These are phyloP conservation scores for Argyrosomus japonicus DNA, from an alignment of 2,113 vertebrate genomes.

Conservation along the genomic window DNA sequence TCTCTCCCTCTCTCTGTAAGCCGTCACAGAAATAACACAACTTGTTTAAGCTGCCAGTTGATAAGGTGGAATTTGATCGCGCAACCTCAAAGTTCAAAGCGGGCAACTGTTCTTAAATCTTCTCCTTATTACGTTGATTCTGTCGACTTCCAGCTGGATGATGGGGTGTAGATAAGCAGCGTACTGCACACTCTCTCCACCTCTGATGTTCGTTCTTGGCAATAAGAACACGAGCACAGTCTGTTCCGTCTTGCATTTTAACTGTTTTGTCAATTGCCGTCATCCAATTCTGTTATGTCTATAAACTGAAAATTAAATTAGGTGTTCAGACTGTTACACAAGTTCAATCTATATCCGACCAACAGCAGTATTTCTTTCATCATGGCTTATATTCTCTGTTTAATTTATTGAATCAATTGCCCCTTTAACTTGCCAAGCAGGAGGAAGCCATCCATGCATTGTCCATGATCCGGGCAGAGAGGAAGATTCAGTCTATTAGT, in stretches of 20 bases:
- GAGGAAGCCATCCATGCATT: slow-evolving; percentile 72
- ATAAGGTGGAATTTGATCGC: slow-evolving; percentile 73
- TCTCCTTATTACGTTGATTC: slow-evolving; percentile 57
- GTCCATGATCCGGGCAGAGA: slow-evolving; percentile 70
- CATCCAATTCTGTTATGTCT: slow-evolving; percentile 71
- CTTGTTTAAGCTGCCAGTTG: slow-evolving; percentile 68
- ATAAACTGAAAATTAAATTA: slow-evolving; percentile 78
- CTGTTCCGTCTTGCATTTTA: slow-evolving; percentile 73
- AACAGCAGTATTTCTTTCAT: slow-evolving; percentile 63
- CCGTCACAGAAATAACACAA: slow-evolving; percentile 66
- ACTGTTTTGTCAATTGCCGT: slow-evolving; percentile 69
- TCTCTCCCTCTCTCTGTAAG: slow-evolving; percentile 45
- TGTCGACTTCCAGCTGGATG: slow-evolving; percentile 69
- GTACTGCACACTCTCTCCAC: slow-evolving; percentile 25
- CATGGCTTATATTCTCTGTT: slow-evolving; percentile 69
- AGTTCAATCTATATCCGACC: slow-evolving; percentile 63
- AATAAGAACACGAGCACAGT: slow-evolving; percentile 37
- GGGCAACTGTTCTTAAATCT: slow-evolving; percentile 70
- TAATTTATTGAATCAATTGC: slow-evolving; percentile 76
- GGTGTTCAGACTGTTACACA: slow-evolving; percentile 69
- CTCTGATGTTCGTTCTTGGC: slow-evolving; percentile 55
- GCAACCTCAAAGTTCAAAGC: slow-evolving; percentile 72
- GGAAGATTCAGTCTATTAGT: slow-evolving; percentile 78
- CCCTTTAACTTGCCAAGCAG: slow-evolving; percentile 74
- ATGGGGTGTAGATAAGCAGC: slow-evolving; percentile 57